A percentile compares a stretch with the other conserved stretches of the same genome.
These are phyloP conservation scores for Archegozetes longisetosus DNA, from an alignment of 1,140 invertebrate species.

Conservation along the genomic window DNA sequence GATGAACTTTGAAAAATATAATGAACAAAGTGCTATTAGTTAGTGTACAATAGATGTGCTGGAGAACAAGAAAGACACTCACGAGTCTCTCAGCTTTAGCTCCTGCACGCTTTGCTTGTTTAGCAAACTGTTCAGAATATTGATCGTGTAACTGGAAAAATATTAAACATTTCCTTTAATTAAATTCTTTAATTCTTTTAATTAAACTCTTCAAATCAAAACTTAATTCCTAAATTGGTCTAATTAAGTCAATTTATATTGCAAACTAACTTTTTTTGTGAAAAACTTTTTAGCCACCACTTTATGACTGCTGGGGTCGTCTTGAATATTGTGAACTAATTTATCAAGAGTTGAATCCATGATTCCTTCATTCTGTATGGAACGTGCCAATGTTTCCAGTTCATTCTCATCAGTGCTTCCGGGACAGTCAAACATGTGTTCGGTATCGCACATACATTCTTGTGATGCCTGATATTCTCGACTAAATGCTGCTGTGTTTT, in stretches of 20 bases:
- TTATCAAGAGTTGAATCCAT: constrained; percentile 24
- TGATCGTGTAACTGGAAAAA: not conserved
- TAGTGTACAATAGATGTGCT: not conserved
- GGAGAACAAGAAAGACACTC: not conserved
- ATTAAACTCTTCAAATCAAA: no score
- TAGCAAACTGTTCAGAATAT: not conserved
- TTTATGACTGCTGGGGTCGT: constrained; percentile 36
- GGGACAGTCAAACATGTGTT: constrained; percentile 94
- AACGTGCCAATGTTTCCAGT: constrained; percentile 30
- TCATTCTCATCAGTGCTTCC: constrained; percentile 27
- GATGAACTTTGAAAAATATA: not conserved
- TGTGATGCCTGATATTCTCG: constrained; percentile 80
- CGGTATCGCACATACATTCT: constrained; percentile 92
- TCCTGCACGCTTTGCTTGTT: not conserved
- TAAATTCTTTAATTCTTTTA: no score
- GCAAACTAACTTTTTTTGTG: constrained; percentile 31
- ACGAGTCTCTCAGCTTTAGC: not conserved
- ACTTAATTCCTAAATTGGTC: no score
- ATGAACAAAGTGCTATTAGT: not conserved
- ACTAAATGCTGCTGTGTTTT: constrained; percentile 89
- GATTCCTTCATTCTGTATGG: constrained; percentile 25
- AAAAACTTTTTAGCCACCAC: constrained; percentile 64
- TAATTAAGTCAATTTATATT: no score
- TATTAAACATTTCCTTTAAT: no score
- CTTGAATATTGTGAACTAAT: constrained; percentile 23